Evolutionary conservation across 2,113 vertebrate genomes (phyloP), one percentile per base, ranked within the genome.

Genomic region (Hippopotamus amphibius): DNA sequence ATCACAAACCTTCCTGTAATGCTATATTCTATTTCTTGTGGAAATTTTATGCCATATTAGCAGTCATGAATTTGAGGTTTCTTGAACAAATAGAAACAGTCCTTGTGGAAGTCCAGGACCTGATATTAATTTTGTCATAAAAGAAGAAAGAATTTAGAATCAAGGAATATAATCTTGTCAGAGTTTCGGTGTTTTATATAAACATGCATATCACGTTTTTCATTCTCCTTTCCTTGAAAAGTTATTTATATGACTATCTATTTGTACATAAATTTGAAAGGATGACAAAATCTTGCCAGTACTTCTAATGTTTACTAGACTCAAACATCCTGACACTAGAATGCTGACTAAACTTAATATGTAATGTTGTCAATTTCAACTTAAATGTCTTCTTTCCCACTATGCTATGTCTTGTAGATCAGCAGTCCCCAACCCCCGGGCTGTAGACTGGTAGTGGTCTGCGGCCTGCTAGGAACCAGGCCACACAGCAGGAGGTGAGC

Each of bases 81-180:
- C n/a, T 95, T 95, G 21, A 93, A 96, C 46, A 92, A 96, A 95
- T 41, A 66, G 17, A 89, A 97, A 89, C 28, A 95, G 48, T 5
- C 14, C 15, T 68, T 59, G 22, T 65, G 13, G 17, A 95, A 88
- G 48, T 53, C 11, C 5, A 50, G 55, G 16, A 2, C 2, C 21
- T 76, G 15, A 88, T 63, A 76, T 57, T 80, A 81, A 84, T 65
- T 95, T 79, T 90, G 9, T 33, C 82, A 69, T 37, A 61, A 92
- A 85, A 93, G 10, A 89, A 88, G 9, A 14, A 91, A 89, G 30
- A 89, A 61, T 66, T 85, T 28, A 65, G 30, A 48, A 61, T 63
- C 66, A n/a, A 96, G 80, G 6, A 57, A 24, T 48, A 37, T 59
- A 92, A 50, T 57, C 7, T 82, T 90, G 4, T 50, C 37, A 86